A percentile compares a stretch with the other conserved stretches of the same genome.
phyloP scores from a whole-genome alignment of 2,888 invertebrate genomes.

The Mechanitis mazaeus region DNA sequence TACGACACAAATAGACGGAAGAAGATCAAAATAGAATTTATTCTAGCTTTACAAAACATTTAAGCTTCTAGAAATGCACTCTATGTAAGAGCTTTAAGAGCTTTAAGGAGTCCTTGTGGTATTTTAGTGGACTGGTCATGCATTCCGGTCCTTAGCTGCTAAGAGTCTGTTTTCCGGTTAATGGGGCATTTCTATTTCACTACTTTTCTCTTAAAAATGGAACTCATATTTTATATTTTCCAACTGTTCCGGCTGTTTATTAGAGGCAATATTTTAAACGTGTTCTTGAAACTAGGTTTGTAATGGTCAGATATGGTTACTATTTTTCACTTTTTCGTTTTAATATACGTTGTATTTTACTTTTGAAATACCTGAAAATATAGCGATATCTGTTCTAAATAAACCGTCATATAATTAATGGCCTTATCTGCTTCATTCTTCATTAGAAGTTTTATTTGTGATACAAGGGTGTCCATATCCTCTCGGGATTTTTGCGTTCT shows the following conservation, averaged over 20 bases:
- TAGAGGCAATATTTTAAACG: conserved; percentile 9
- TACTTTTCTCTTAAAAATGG: conserved; percentile 11
- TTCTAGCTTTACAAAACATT: too few relatives aligned
- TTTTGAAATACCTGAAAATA: conserved; percentile 59
- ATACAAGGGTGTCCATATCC: conserved; percentile 71
- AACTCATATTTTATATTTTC: conserved; percentile 16
- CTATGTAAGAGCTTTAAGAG: conserved; percentile 14
- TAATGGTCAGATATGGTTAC: too few relatives aligned
- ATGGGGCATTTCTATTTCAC: conserved; percentile 17
- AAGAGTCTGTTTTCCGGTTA: conserved; percentile 20
- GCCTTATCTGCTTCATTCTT: conserved; percentile 72
- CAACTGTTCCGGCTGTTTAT: conserved; percentile 7
- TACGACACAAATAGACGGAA: too few relatives aligned
- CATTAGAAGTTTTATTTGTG: conserved; percentile 70
- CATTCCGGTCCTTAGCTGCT: conserved; percentile 20
- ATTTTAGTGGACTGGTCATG: conserved; percentile 20
- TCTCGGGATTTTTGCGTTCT: conserved; percentile 68
- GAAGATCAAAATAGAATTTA: too few relatives aligned
- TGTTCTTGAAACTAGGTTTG: neutral
- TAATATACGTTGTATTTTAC: too few relatives aligned
- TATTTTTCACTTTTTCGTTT: too few relatives aligned
- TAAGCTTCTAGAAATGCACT: neutral
- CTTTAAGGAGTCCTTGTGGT: conserved; percentile 11
- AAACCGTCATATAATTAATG: conserved; percentile 71
- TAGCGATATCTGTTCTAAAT: conserved; percentile 68